phyloP scores from a whole-genome alignment of 2,113 vertebrate species.

The Macquaria australasica region DNA sequence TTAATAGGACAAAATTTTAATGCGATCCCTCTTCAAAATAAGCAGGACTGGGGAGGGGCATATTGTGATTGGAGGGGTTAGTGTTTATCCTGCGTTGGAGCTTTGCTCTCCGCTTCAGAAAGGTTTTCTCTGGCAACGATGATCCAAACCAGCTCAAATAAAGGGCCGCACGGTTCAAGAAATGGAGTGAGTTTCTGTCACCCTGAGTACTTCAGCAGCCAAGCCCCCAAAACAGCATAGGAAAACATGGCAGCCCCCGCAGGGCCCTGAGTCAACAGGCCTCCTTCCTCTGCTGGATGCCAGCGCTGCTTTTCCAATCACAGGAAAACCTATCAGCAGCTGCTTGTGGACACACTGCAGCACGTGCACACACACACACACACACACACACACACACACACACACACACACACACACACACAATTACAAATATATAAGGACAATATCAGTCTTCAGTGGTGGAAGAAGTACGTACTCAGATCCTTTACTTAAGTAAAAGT shows the following conservation, averaged over 20 bases:
- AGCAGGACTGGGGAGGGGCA: slow-evolving; percentile 63
- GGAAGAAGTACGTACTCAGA: neutral
- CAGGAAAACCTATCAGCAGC: slow-evolving; percentile 83
- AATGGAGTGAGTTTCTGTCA: slow-evolving; percentile 73
- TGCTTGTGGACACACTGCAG: slow-evolving; percentile 18
- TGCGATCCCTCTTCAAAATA: slow-evolving; percentile 73
- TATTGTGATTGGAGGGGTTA: slow-evolving; percentile 83
- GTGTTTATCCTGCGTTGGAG: slow-evolving; percentile 76
- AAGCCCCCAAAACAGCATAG: slow-evolving; percentile 64
- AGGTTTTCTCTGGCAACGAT: slow-evolving; percentile 75
- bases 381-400: neutral
- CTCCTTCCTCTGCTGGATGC: slow-evolving; percentile 69
- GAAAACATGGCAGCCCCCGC: slow-evolving; percentile 73
- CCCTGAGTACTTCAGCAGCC: slow-evolving; percentile 73
- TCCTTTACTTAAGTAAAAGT: neutral
- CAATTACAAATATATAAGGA: neutral
- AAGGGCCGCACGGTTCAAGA: slow-evolving; percentile 46
- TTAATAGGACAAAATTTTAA: slow-evolving; percentile 75
- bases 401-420: neutral
- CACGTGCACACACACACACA: neutral
- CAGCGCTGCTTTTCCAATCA: slow-evolving; percentile 88
- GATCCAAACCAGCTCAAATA: slow-evolving; percentile 60
- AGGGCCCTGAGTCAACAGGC: slow-evolving; percentile 84
- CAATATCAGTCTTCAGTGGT: neutral
- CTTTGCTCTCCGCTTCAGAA: slow-evolving; percentile 41